Evolutionary conservation across 2,113 vertebrate species (phyloP), one percentile per base, ranked within the genome.

Genomic region (Tragelaphus buxtoni): DNA sequence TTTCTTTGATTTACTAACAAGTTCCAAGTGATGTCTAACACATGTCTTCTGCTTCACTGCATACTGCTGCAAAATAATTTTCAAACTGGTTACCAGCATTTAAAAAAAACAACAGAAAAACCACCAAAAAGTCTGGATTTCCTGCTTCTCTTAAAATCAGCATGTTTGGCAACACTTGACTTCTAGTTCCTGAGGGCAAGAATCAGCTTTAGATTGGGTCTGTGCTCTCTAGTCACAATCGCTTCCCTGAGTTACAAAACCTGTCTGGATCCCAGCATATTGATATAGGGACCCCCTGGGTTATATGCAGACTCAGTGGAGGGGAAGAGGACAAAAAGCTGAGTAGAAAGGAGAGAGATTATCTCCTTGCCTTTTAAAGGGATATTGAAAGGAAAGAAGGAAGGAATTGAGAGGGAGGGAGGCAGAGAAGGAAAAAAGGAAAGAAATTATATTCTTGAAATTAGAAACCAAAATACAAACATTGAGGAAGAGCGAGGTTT

Each of bases 1-100:
- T 93, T 92, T 61, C 45, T 77, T 89, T 96, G 56, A n/a, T 91
- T 95, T 93, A 86, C 69, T 91, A 94, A 56, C 28, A 93, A n/a
- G 94, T 79, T 92, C 30, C 51, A 95, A 95, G 47, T 42, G 65
- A 91, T 86, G 56, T 32, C 76, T 89, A 91, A 95, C 63, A 93
- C 79, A 83, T 93, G 56, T 91, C 61, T 93, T 92, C 65, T 47
- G 42, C 84, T 93, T 96, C 83, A 79, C 55, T 74, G 53, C 10
- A 60, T 30, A 83, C 24, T 83, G 83, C 13, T 91, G 53, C 45
- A 97, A 96, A 97, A 91, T 93, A 94, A 74, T 89, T 63, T 88
- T 93, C 76, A 82, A 92, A 92, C 56, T 79, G 80, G 77, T 93
- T 90, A 18, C 47, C n/a, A 86, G 20, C 35, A 97, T 93, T 53